Evolutionary conservation across 2,113 vertebrate genomes (phyloP).

Genomic region (Hucho hucho): DNA sequence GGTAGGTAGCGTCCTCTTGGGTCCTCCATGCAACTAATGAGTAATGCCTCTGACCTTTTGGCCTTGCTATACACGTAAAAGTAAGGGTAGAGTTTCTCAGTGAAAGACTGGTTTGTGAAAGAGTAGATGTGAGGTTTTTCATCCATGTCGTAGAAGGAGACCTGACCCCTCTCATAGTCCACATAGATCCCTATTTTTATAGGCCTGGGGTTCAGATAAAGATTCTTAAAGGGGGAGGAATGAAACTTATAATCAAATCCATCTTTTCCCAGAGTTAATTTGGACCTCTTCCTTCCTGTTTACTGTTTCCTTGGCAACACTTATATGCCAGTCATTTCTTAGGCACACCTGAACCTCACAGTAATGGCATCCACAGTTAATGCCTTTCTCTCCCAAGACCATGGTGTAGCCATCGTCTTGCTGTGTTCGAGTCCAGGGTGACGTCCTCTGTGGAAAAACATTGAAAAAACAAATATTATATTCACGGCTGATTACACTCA

Average conservation of each 20-base stretch:
- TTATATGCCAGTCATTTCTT: slow-evolving; percentile 78
- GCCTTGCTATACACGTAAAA: slow-evolving; percentile 56
- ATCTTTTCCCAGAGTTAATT: slow-evolving; percentile 75
- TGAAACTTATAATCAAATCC: slow-evolving; percentile 71
- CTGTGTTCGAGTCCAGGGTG: slow-evolving; percentile 72
- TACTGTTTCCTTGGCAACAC: slow-evolving; percentile 68
- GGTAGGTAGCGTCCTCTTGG: too few relatives aligned
- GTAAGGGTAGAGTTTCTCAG: slow-evolving; percentile 73
- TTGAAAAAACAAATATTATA: too few relatives aligned
- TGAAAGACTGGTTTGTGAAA: slow-evolving; percentile 70
- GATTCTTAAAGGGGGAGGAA: slow-evolving; percentile 59
- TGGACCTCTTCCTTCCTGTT: slow-evolving; percentile 75
- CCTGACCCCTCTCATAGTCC: slow-evolving; percentile 83
- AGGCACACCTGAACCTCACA: slow-evolving; percentile 77
- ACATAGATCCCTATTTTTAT: slow-evolving; percentile 81
- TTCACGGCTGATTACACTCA: too few relatives aligned
- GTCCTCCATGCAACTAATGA: slow-evolving; percentile 4
- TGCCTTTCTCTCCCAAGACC: slow-evolving; percentile 63
- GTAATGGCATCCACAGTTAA: slow-evolving; percentile 71
- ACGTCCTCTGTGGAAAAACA: slow-evolving; percentile 57
- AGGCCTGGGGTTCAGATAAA: slow-evolving; percentile 69
- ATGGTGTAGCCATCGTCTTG: slow-evolving; percentile 75
- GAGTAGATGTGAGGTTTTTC: slow-evolving; percentile 78
- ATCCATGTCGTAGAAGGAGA: slow-evolving; percentile 83
- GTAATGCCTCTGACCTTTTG: slow-evolving; percentile 45